A percentile compares a stretch with the other conserved stretches of the same genome.
phyloP scores from a whole-genome alignment of 2,888 invertebrate species.

The Polia nebulosa region DNA sequence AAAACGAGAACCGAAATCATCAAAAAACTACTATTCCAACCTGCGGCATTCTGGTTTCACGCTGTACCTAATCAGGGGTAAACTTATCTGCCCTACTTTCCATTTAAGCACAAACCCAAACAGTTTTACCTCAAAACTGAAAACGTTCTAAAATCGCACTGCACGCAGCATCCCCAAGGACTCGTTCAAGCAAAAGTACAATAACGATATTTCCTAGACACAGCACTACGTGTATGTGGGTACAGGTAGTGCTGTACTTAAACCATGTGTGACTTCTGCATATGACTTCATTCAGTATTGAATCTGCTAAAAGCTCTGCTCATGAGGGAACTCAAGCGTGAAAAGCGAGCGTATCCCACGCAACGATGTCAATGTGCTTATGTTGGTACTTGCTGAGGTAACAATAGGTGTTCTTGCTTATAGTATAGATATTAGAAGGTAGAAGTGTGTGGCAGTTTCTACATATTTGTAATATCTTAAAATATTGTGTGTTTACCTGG shows the following conservation, averaged over 20 bases:
- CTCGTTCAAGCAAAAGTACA: conserved; percentile 25
- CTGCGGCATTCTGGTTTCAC: background rate
- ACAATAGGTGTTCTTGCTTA: conserved; percentile 12
- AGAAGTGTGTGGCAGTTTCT: background rate
- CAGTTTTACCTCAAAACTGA: background rate
- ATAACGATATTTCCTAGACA: conserved; percentile 40
- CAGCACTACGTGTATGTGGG: conserved; percentile 18
- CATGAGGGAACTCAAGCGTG: conserved; percentile 39
- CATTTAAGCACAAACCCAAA: background rate
- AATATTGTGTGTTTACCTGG: background rate
- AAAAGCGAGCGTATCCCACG: conserved; percentile 12
- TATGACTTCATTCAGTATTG: conserved; percentile 51
- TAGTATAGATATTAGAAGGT: background rate
- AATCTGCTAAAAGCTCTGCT: conserved; percentile 55
- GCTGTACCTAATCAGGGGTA: background rate
- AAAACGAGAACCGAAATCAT: background rate
- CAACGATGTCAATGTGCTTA: conserved; percentile 31
- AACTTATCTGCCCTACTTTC: background rate
- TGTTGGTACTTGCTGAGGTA: background rate
- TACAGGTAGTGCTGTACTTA: conserved; percentile 3
- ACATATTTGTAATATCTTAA: background rate
- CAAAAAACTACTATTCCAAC: background rate
- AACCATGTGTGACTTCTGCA: conserved; percentile 38
- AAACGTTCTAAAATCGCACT: conserved; percentile 6
- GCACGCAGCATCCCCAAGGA: background rate